Conservation (phyloP, 1,140 invertebrate genomes). For the Argopecten irradians region DNA sequence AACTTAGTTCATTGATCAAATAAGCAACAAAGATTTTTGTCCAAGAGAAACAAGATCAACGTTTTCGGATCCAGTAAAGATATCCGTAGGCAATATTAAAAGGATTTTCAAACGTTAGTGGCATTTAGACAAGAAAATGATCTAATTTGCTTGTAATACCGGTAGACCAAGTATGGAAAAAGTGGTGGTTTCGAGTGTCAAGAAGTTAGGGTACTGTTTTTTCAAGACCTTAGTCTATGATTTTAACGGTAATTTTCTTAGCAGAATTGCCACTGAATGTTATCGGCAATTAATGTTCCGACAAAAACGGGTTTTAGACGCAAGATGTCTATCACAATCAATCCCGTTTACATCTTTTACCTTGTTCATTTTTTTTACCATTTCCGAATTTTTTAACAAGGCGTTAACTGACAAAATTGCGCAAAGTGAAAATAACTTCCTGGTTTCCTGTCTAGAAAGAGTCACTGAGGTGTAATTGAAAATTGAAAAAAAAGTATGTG, state of each 20-base stretch:
- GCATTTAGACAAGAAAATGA: background rate
- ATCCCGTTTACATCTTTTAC: background rate
- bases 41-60: too few relatives aligned
- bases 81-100: background rate
- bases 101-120: background rate
- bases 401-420: background rate
- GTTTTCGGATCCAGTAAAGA: background rate
- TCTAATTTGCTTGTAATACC: background rate
- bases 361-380: background rate
- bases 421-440: constrained; percentile 15
- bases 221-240: too few relatives aligned
- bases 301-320: background rate
- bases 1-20: too few relatives aligned
- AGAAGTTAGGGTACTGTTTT: too few relatives aligned
- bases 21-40: too few relatives aligned
- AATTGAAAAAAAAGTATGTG: background rate
- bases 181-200: background rate
- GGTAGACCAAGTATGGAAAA: background rate
- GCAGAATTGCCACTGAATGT: background rate
- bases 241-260: too few relatives aligned
- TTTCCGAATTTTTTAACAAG: background rate
- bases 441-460: too few relatives aligned
- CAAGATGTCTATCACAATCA: background rate
- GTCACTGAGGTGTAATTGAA: background rate
- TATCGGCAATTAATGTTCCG: background rate